Percentiles rank a stretch among this genome's conserved stretches.
Conservation (phyloP, 2,797 vertebrate genomes). For the Anguilla megastoma region DNA sequence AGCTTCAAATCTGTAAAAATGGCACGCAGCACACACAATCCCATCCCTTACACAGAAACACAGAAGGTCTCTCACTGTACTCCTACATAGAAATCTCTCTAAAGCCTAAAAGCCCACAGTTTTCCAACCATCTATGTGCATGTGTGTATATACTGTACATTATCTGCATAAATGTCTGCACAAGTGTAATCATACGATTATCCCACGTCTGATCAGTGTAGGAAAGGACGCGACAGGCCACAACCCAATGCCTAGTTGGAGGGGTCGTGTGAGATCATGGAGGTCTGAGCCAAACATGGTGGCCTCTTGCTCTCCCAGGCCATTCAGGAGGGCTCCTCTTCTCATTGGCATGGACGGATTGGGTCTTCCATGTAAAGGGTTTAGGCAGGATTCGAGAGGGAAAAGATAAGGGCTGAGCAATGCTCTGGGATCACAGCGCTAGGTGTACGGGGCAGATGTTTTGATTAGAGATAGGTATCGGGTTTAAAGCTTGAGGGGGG, state of each 20-base stretch:
- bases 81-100: not conserved
- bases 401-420: not conserved
- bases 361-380: not conserved
- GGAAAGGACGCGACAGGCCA: not conserved
- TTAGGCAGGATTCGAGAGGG: not conserved
- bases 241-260: not conserved
- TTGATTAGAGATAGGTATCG: not conserved
- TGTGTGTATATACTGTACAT: not conserved
- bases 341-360: not conserved
- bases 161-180: not conserved
- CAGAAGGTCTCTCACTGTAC: not conserved
- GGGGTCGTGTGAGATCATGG: not conserved
- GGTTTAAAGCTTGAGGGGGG: not conserved
- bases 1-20: conserved; percentile 37
- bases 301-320: not conserved
- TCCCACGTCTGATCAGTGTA: not conserved
- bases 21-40: not conserved
- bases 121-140: not conserved
- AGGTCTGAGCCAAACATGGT: not conserved
- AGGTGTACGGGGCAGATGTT: not conserved
- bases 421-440: not conserved
- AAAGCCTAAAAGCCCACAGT: not conserved
- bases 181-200: not conserved
- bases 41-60: not conserved
- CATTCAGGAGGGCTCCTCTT: not conserved